Evolutionary conservation across 2,797 vertebrate species (phyloP), one percentile per base, ranked within the genome.

Genomic region (Megaceryle alcyon): DNA sequence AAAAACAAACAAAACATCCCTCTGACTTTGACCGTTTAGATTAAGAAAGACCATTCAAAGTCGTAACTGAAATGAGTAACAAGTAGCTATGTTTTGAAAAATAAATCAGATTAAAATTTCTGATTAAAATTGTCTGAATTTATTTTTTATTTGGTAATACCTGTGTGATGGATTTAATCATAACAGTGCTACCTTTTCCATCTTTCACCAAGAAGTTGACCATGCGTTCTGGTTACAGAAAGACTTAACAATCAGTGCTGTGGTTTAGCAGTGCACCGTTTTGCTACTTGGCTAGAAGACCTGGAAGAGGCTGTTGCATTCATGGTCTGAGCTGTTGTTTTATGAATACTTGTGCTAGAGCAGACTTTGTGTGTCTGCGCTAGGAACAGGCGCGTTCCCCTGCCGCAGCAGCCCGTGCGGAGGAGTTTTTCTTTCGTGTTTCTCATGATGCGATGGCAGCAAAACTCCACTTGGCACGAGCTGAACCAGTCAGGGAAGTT

Each of bases 331-430:
- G 63, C 29, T 68, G 18, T 80, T 15, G 3, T 64, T 88, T 61
- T 80, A 44, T 3, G 3, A 21, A 28, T 37, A 7, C 14, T 57
- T 1, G 8, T 43, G 31, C 49, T 46, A 3, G 0, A 37, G 53
- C 6, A 57, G 68, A 18, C 6, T 31, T 39, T 31, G 9, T 49
- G 33, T 7, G 29, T 73, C 41, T 80, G 39, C 1, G 2, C 37
- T 5, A 15, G n/a, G 49, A 78, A 9, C 33, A 37, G 18, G 16
- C 2, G 0, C 1, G 7, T 39, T 71, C 14, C 53, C 12, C 12
- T 0, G 26, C 0, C 48, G 7, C 1, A 0, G 33, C 19, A 19
- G 21, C 13, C 4, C 0, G 0, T 25, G 44, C 66, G 31, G 37
- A 39, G 54, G 23, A 79, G 43, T 33, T 88, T 46, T 63, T 57